These are phyloP conservation scores for Rhyacophila brunnea DNA, from an alignment of 1,140 invertebrate genomes.

Conservation along the genomic window DNA sequence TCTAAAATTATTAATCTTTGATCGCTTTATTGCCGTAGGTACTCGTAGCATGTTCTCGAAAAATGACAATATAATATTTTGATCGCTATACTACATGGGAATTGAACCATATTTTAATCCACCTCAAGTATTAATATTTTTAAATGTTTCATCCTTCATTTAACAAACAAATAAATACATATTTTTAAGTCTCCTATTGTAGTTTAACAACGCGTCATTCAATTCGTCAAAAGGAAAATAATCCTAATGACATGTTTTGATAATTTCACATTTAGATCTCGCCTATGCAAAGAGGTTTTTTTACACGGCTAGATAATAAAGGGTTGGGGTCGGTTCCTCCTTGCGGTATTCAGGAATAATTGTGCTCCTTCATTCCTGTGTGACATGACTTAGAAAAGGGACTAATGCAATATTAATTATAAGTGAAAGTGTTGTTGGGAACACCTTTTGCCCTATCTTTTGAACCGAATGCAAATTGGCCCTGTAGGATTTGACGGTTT, in stretches of 20 bases:
- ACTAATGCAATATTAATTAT: slow-evolving; percentile 33
- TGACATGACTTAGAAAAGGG: slow-evolving; percentile 8
- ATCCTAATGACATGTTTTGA: slow-evolving; percentile 23
- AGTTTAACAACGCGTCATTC: too few relatives aligned
- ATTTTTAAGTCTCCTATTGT: too few relatives aligned
- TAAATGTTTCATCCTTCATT: too few relatives aligned
- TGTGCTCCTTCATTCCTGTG: slow-evolving; percentile 1
- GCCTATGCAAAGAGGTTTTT: slow-evolving; percentile 13
- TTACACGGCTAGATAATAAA: neutral
- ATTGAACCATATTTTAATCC: too few relatives aligned
- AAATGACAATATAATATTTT: too few relatives aligned
- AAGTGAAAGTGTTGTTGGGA: slow-evolving; percentile 8
- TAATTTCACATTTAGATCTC: slow-evolving; percentile 14
- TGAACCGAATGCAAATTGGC: slow-evolving; percentile 26
- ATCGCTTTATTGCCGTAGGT: too few relatives aligned
- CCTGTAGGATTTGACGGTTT: slow-evolving; percentile 9
- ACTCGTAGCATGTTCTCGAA: too few relatives aligned
- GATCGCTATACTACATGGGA: too few relatives aligned
- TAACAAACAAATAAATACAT: too few relatives aligned
- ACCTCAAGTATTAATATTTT: too few relatives aligned
- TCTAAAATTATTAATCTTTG: too few relatives aligned
- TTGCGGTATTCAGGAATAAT: slow-evolving; percentile 25
- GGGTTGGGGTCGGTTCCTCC: slow-evolving; percentile 14
- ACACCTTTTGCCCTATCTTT: slow-evolving; percentile 23
- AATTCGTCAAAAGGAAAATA: slow-evolving; percentile 12